phyloP scores from a whole-genome alignment of 2,113 vertebrate species.

The Microtus montanus region DNA sequence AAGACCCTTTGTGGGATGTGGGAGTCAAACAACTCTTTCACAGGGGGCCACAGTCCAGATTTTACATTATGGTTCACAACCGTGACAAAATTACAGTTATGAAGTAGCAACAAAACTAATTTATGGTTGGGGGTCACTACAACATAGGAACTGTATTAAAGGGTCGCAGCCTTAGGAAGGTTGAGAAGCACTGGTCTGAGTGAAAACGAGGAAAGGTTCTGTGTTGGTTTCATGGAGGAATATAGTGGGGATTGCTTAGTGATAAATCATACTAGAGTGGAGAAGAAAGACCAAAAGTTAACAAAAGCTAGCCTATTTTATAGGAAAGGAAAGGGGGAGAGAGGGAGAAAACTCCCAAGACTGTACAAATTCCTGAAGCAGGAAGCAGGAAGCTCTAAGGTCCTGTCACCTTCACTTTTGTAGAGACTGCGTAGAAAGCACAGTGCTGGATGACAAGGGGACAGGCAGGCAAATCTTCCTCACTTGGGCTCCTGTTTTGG shows the following conservation, averaged over 20 bases:
- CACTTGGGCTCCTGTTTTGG: neutral
- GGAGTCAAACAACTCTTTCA: no score
- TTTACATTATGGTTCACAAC: neutral
- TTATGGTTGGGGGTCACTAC: neutral
- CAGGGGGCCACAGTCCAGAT: neutral
- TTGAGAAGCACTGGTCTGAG: neutral
- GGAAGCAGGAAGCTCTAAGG: neutral
- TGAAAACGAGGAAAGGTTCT: neutral
- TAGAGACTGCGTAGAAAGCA: neutral
- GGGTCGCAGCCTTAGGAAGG: neutral
- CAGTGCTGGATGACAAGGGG: neutral
- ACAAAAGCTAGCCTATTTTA: neutral
- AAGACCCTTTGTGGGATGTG: neutral
- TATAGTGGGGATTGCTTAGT: neutral
- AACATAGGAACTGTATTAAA: neutral
- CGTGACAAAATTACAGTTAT: neutral
- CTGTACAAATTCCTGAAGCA: neutral
- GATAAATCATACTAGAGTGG: neutral
- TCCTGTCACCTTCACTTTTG: neutral
- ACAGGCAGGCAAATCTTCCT: neutral
- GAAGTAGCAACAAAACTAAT: neutral
- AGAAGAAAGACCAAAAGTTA: slow-evolving; percentile 17
- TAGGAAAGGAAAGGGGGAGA: neutral
- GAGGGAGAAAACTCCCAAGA: neutral
- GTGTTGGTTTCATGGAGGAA: neutral